Evolutionary conservation across 2,797 vertebrate species (phyloP), one percentile per base, ranked within the genome.

Genomic region (Psittacula echo): DNA sequence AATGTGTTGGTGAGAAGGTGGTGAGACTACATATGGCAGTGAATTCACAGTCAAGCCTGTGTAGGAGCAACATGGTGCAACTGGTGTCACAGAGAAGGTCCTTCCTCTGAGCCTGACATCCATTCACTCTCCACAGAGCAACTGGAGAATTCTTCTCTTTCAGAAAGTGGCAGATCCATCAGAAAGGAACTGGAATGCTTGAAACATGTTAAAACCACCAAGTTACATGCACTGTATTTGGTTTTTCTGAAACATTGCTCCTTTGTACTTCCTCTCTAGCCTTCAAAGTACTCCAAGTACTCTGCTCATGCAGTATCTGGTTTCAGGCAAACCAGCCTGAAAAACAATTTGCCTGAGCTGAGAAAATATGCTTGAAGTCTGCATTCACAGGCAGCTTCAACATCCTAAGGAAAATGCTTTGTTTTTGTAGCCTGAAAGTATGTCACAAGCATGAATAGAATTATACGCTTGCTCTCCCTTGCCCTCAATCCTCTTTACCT

Each of bases 401-500:
- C 80, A 87, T 95, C 94, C 89, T 77, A 48, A 87, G 91, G 94
- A 97, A 84, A 94, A 95, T 42, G 89, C 93, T 96, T 94, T 87
- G 75, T 93, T 87, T 93, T 70, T 48, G 77, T 80, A 96, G 93
- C 95, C 95, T 78, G 80, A 85, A 94, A 95, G 83, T 85, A 87
- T 97, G 90, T 96, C 92, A 85, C 89, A 65, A 78, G 82, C 61
- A 81, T 44, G 89, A 80, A 92, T 92, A 78, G 91, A 97, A 94
- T 95, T 87, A 93, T 91, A 80, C 8, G 44, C 90, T 95, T 50
- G 1, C 88, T 90, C 93, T 90, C 90, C 91, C 82, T 94, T 29
- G 17, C 93, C 93, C 97, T 96, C 96, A 85, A 65, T 91, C 86
- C 87, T 85, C 94, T 95, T 95, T 92, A 97, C 96, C 97, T 96